phyloP scores from a whole-genome alignment of 2,888 invertebrate species.

The Patella depressa region DNA sequence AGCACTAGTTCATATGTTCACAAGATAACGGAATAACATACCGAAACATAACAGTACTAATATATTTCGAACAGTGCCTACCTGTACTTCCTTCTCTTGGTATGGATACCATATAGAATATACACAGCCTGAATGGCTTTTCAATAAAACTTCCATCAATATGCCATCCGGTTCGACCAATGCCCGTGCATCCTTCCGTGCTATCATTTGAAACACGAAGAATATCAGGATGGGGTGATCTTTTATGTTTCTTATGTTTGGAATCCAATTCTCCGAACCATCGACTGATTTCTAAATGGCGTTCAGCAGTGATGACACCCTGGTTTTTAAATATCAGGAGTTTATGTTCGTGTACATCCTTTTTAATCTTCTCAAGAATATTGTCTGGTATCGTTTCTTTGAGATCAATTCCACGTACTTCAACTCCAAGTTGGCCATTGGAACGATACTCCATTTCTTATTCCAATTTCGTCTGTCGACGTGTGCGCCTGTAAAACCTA shows the following conservation, averaged over 20 bases:
- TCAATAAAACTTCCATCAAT: slow-evolving; percentile 67
- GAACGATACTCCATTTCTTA: no score
- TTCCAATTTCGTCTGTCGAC: no score
- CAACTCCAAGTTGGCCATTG: slow-evolving; percentile 46
- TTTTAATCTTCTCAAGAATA: slow-evolving; percentile 50
- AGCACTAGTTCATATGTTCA: no score
- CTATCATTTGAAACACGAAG: slow-evolving; percentile 64
- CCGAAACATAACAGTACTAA: no score
- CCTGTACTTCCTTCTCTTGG: slow-evolving; percentile 63
- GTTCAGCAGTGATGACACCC: slow-evolving; percentile 49
- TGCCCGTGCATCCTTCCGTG: slow-evolving; percentile 60
- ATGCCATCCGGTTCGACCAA: slow-evolving; percentile 67
- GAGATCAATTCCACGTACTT: slow-evolving; percentile 57
- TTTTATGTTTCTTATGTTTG: slow-evolving; percentile 64
- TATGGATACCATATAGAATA: slow-evolving; percentile 62
- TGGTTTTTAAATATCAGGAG: slow-evolving; percentile 64
- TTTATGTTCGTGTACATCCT: slow-evolving; percentile 54
- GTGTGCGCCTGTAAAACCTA: no score
- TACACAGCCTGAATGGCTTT: slow-evolving; percentile 57
- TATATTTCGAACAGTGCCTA: slow-evolving; percentile 24
- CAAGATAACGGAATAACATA: no score
- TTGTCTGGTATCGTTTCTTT: slow-evolving; percentile 42
- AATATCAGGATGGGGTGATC: slow-evolving; percentile 63
- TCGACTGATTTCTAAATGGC: slow-evolving; percentile 58
- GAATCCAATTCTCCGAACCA: slow-evolving; percentile 67